Evolutionary conservation across 2,113 vertebrate genomes (phyloP).

Genomic region (Nipponia nippon): DNA sequence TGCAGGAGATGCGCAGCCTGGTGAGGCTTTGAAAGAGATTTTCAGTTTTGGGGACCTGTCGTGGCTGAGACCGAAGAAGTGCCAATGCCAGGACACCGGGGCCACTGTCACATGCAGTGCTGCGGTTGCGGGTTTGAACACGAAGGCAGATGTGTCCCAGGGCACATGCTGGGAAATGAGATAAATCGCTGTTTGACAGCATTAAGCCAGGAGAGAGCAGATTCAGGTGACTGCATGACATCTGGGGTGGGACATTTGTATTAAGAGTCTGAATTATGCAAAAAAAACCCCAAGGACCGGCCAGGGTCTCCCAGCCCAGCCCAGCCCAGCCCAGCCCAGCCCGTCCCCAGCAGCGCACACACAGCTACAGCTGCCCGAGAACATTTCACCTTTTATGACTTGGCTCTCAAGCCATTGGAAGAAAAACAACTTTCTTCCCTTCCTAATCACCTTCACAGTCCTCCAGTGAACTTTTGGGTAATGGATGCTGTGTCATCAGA

Average conservation of each 20-base stretch:
- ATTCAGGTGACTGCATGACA: not conserved
- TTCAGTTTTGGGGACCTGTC: not conserved
- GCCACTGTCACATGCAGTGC: fast-evolving
- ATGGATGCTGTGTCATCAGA: slow-evolving; percentile 8
- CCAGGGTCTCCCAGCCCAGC: not conserved
- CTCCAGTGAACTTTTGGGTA: slow-evolving; percentile 26
- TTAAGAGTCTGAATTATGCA: not conserved
- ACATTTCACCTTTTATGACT: not conserved
- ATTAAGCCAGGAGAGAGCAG: not conserved
- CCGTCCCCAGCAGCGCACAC: fast-evolving
- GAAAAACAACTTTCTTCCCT: not conserved
- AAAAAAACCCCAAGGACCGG: not conserved
- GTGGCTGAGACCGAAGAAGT: fast-evolving
- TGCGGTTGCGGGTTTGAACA: fast-evolving
- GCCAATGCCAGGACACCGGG: fast-evolving
- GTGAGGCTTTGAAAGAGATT: not conserved
- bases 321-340: not conserved
- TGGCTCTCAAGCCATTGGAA: not conserved
- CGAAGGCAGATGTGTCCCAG: not conserved
- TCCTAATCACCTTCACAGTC: not conserved
- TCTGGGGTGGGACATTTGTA: not conserved
- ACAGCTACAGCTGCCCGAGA: not conserved
- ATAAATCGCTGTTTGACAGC: not conserved
- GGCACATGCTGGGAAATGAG: fast-evolving
- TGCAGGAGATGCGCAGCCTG: fast-evolving